Conservation (phyloP, 2,888 invertebrate genomes). For the Agrotis clavis region DNA sequence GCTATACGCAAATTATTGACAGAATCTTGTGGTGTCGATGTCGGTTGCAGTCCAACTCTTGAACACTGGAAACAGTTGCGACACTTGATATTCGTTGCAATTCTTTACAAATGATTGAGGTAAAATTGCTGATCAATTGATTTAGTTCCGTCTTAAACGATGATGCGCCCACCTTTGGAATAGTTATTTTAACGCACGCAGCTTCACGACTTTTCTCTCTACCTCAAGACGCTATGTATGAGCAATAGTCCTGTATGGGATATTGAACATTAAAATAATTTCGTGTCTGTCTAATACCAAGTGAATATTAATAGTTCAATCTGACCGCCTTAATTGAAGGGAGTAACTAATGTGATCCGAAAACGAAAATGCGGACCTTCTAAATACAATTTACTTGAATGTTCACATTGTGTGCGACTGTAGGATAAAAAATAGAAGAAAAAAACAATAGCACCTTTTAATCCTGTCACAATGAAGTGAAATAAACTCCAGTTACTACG, state of each 20-base stretch:
- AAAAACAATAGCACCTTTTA: conserved; percentile 44
- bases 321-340: conserved; percentile 30
- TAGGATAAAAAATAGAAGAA: conserved; percentile 31
- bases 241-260: not conserved
- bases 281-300: conserved; percentile 5
- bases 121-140: conserved; percentile 52
- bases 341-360: conserved; percentile 15
- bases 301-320: conserved; percentile 8
- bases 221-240: not conserved
- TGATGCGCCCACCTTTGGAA: conserved; percentile 10
- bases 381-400: conserved; percentile 27
- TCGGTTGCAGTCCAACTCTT: conserved; percentile 54
- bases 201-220: not conserved
- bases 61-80: conserved; percentile 65
- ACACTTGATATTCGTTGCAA: conserved; percentile 66
- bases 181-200: not conserved
- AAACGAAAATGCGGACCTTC: conserved; percentile 24
- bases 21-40: conserved; percentile 61
- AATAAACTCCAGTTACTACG: conserved; percentile 38
- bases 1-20: conserved; percentile 71
- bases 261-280: not conserved
- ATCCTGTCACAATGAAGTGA: conserved; percentile 48
- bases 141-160: conserved; percentile 31
- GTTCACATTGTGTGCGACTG: conserved; percentile 32
- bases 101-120: conserved; percentile 64